Conservation (phyloP, 2,888 invertebrate genomes). For the Hypselothyrea guttata region DNA sequence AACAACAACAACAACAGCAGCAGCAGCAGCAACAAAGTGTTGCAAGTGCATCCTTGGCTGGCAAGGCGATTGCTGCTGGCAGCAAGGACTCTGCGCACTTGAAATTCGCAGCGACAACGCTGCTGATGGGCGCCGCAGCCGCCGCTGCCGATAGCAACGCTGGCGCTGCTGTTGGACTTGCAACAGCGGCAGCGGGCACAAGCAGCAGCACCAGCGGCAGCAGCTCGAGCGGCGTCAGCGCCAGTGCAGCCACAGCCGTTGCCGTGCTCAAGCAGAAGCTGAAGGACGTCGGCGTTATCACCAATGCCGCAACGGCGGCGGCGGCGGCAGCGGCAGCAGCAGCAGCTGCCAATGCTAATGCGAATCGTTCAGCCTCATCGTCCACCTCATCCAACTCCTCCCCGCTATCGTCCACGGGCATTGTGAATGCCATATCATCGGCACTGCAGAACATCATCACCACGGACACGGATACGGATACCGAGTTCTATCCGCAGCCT, state of each 20-base stretch:
- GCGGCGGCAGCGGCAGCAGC: slow-evolving; percentile 56
- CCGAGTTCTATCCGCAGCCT: slow-evolving; percentile 90
- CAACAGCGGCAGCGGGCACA: slow-evolving; percentile 27
- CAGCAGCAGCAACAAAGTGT: slow-evolving; percentile 42
- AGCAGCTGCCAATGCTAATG: slow-evolving; percentile 59
- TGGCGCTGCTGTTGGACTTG: slow-evolving; percentile 41
- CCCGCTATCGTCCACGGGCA: slow-evolving; percentile 79
- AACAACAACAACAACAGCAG: too few relatives aligned
- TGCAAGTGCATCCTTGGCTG: too few relatives aligned
- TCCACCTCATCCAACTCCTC: slow-evolving; percentile 80
- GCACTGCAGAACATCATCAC: slow-evolving; percentile 84
- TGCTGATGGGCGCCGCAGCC: slow-evolving; percentile 76
- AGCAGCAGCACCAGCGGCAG: neutral
- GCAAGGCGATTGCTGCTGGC: slow-evolving; percentile 11
- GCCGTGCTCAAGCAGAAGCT: slow-evolving; percentile 76
- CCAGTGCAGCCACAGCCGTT: slow-evolving; percentile 67
- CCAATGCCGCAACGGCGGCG: slow-evolving; percentile 52
- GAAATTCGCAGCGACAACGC: slow-evolving; percentile 71
- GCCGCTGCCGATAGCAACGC: slow-evolving; percentile 76
- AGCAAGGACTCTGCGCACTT: slow-evolving; percentile 71
- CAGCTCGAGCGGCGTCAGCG: slow-evolving; percentile 33
- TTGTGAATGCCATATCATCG: slow-evolving; percentile 79
- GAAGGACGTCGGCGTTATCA: slow-evolving; percentile 62
- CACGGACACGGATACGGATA: slow-evolving; percentile 94
- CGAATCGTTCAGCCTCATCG: slow-evolving; percentile 75